Conservation (phyloP, 1,140 invertebrate species). For the Drosophila malerkotliana region DNA sequence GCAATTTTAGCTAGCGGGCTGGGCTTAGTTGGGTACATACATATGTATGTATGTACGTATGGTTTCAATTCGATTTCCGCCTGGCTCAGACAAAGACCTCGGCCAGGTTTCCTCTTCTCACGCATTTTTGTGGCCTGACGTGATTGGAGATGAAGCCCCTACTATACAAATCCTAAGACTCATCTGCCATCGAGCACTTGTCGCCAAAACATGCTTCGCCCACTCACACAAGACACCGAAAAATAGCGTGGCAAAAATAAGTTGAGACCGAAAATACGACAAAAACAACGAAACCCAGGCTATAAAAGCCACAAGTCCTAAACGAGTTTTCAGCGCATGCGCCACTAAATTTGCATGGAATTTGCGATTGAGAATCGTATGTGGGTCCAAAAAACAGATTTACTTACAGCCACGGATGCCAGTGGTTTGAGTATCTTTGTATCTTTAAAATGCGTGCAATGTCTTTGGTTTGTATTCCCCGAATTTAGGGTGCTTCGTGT, state of each 20-base stretch:
- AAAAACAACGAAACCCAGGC: slow-evolving; percentile 24
- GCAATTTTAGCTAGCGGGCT: slow-evolving; percentile 31
- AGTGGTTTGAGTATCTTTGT: slow-evolving; percentile 7
- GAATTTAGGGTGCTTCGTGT: slow-evolving; percentile 29
- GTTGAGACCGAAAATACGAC: slow-evolving; percentile 26
- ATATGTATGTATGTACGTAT: background rate
- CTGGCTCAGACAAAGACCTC: slow-evolving; percentile 24
- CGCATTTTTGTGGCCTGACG: slow-evolving; percentile 57
- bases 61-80: slow-evolving; percentile 41
- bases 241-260: slow-evolving; percentile 44
- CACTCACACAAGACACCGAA: slow-evolving; percentile 18
- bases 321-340: slow-evolving; percentile 50
- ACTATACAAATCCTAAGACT: background rate
- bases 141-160: background rate
- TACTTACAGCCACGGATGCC: slow-evolving; percentile 14
- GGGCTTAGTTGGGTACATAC: slow-evolving; percentile 1
- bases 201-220: slow-evolving; percentile 67
- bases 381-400: slow-evolving; percentile 1
- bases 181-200: slow-evolving; percentile 47
- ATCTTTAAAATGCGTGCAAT: slow-evolving; percentile 52
- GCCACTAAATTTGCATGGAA: slow-evolving; percentile 49
- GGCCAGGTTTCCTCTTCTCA: slow-evolving; percentile 37
- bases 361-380: background rate
- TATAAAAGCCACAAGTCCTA: slow-evolving; percentile 18
- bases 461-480: background rate